phyloP scores from a whole-genome alignment of 2,888 invertebrate species.

The Agelastica alni region DNA sequence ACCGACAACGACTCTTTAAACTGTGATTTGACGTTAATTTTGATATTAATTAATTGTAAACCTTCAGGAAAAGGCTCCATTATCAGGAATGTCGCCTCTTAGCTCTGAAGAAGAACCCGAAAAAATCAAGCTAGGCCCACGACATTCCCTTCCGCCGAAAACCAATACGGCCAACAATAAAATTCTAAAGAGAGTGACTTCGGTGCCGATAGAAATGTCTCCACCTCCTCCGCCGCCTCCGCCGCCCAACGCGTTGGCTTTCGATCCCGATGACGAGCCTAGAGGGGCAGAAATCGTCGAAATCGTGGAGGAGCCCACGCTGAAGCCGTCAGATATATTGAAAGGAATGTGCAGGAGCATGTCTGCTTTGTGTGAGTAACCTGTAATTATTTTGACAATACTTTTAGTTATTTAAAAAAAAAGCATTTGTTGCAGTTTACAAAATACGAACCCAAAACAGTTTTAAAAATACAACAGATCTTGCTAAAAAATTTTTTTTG shows the following conservation, averaged over 20 bases:
- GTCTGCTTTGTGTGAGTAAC: constrained; percentile 60
- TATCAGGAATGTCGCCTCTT: constrained; percentile 52
- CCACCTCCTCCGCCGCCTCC: constrained; percentile 73
- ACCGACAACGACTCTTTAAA: no score
- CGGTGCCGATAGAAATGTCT: constrained; percentile 60
- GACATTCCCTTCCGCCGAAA: constrained; percentile 52
- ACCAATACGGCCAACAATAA: constrained; percentile 14
- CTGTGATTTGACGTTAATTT: no score
- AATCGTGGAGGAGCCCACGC: constrained; percentile 70
- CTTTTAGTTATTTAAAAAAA: no score
- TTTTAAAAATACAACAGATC: no score
- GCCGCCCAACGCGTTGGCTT: constrained; percentile 56
- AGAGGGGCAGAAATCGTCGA: constrained; percentile 57
- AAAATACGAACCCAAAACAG: no score
- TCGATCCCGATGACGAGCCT: constrained; percentile 44
- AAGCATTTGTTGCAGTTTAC: no score
- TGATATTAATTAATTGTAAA: no score
- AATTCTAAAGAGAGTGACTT: constrained; percentile 63
- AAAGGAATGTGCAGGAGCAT: constrained; percentile 64
- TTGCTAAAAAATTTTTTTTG: no score
- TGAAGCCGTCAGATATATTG: constrained; percentile 68
- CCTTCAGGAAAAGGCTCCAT: no score
- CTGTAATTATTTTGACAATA: no score
- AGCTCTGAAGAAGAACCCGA: constrained; percentile 51
- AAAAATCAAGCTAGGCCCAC: constrained; percentile 49